These are phyloP conservation scores for Vireo griseus DNA, from an alignment of 2,797 vertebrate species.

Conservation along the genomic window DNA sequence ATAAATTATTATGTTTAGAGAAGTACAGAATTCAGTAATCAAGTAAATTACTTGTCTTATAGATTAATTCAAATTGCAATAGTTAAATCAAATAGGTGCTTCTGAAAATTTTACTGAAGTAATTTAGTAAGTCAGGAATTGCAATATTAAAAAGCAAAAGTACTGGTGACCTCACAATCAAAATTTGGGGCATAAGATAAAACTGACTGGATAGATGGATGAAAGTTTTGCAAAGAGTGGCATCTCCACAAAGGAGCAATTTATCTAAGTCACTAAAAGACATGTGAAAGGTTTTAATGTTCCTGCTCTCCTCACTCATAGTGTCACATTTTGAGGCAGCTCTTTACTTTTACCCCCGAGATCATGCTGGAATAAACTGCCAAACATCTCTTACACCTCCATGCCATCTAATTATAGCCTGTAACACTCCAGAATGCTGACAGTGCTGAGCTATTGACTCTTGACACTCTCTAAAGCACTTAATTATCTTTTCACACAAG, in stretches of 20 bases:
- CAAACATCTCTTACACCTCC: constrained; percentile 80
- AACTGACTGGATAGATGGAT: not conserved
- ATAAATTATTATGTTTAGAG: not conserved
- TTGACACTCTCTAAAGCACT: constrained; percentile 84
- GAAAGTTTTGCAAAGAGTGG: not conserved
- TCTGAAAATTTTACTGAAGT: not conserved
- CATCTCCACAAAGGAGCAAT: not conserved
- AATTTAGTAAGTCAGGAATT: not conserved
- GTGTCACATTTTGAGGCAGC: constrained; percentile 59
- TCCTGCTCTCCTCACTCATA: constrained; percentile 22
- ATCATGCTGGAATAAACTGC: constrained; percentile 79
- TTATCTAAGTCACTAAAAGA: constrained; percentile 13
- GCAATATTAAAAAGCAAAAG: not conserved
- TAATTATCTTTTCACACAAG: constrained; percentile 86
- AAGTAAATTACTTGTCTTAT: not conserved
- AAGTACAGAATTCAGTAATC: not conserved
- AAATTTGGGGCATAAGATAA: not conserved
- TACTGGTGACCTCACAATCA: not conserved
- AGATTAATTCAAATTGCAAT: not conserved
- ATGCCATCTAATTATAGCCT: constrained; percentile 86
- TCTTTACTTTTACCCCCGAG: constrained; percentile 71
- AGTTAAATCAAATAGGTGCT: not conserved
- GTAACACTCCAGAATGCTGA: constrained; percentile 78
- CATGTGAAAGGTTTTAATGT: constrained; percentile 6
- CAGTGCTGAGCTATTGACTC: constrained; percentile 83